Percentiles rank a stretch among this genome's conserved stretches.
Evolutionary conservation across 1,140 invertebrate species (phyloP).

Genomic region (Ceratoteleas bidentatus): DNA sequence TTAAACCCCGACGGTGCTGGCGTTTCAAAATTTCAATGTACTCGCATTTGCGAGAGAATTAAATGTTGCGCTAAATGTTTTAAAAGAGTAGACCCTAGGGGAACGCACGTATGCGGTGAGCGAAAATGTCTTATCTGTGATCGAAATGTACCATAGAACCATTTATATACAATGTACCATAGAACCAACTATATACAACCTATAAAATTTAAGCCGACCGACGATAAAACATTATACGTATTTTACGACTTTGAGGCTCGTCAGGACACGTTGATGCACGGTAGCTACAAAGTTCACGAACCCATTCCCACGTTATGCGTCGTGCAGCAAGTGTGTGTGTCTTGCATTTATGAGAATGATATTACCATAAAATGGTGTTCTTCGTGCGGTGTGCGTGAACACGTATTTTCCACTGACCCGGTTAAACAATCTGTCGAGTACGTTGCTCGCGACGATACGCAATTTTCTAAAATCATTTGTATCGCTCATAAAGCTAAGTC

Average conservation of each 20-base stretch:
- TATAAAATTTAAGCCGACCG: not conserved
- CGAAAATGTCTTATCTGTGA: not conserved
- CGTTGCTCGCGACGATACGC: no score
- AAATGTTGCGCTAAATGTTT: no score
- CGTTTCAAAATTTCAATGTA: not conserved
- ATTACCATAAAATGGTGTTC: no score
- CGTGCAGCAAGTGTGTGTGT: slow-evolving; percentile 12
- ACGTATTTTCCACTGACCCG: no score
- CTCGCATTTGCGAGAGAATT: not conserved
- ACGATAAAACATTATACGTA: slow-evolving; percentile 22
- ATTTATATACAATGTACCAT: no score
- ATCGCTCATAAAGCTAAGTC: slow-evolving; percentile 65
- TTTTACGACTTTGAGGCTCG: slow-evolving; percentile 38
- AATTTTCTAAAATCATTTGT: no score
- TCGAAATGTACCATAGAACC: not conserved
- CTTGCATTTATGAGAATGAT: not conserved
- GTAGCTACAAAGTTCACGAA: not conserved
- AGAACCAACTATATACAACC: slow-evolving; percentile 18
- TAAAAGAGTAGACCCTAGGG: not conserved
- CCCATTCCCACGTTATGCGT: slow-evolving; percentile 20
- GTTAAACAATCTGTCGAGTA: slow-evolving; percentile 14
- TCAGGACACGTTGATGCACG: not conserved
- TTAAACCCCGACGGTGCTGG: not conserved
- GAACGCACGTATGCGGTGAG: not conserved
- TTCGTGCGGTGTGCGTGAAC: slow-evolving; percentile 5